Conservation (phyloP, 2,888 invertebrate genomes). For the Epistrophe eligans region DNA sequence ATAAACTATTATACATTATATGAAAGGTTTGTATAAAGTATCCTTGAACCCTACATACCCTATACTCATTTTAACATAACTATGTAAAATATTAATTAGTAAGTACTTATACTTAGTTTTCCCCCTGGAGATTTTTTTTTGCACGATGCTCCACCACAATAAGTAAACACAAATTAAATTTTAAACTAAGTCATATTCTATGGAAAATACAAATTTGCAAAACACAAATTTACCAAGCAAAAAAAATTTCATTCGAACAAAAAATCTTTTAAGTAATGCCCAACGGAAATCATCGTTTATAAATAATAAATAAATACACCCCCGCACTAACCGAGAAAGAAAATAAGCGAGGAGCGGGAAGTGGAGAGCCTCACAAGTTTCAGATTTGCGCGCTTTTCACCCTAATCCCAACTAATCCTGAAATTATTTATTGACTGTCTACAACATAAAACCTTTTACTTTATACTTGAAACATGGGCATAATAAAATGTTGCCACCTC, state of each 20-base stretch:
- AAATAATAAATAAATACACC: constrained; percentile 67
- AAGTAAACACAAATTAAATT: constrained; percentile 39
- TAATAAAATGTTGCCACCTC: constrained; percentile 75
- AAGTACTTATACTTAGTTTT: constrained; percentile 10
- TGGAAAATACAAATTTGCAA: constrained; percentile 17
- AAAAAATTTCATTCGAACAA: constrained; percentile 22
- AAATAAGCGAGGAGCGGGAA: background rate
- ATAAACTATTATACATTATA: background rate
- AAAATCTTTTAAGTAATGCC: constrained; percentile 57
- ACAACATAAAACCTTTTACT: constrained; percentile 76
- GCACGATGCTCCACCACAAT: background rate
- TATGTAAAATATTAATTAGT: constrained; percentile 43
- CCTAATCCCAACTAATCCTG: constrained; percentile 74
- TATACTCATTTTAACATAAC: constrained; percentile 7
- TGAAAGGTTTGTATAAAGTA: background rate
- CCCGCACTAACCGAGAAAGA: constrained; percentile 18
- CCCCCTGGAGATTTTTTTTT: background rate
- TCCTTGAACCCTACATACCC: background rate
- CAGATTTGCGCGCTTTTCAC: constrained; percentile 58
- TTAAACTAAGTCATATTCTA: constrained; percentile 43
- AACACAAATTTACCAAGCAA: constrained; percentile 26
- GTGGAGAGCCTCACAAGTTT: constrained; percentile 15
- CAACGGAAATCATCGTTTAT: constrained; percentile 74
- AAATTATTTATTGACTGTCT: constrained; percentile 76
- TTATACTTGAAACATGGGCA: constrained; percentile 69